phyloP scores from a whole-genome alignment of 1,140 invertebrate species.

The Bombus turneri region DNA sequence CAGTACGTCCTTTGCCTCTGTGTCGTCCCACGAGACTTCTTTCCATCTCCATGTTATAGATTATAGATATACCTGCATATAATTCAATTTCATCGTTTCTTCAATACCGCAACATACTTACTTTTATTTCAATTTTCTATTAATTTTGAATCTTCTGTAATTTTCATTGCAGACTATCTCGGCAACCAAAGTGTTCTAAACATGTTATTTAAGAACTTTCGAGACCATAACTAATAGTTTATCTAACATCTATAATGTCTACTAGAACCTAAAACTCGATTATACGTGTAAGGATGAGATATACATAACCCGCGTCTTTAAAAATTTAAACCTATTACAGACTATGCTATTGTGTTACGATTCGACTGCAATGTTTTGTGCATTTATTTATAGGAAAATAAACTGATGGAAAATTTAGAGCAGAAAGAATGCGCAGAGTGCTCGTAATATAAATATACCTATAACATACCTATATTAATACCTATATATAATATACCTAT shows the following conservation, averaged over 20 bases:
- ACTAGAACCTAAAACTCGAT: background rate
- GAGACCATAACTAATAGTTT: background rate
- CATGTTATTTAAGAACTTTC: background rate
- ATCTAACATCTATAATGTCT: background rate
- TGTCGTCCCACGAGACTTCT: too few species aligned
- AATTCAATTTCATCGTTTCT: background rate
- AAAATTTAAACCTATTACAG: background rate
- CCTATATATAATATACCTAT: too few species aligned
- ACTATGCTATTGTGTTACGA: background rate
- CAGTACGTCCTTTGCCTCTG: too few species aligned
- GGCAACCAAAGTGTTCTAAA: too few species aligned
- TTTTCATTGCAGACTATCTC: too few species aligned
- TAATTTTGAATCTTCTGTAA: background rate
- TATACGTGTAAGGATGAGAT: too few species aligned
- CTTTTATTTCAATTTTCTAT: background rate
- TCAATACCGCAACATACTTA: background rate
- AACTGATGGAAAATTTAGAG: background rate
- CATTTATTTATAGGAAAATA: background rate
- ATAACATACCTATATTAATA: too few species aligned
- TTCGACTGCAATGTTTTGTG: too few species aligned
- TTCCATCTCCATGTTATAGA: too few species aligned
- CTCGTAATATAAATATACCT: background rate
- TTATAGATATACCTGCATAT: too few species aligned
- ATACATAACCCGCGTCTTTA: background rate
- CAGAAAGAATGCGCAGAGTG: background rate